phyloP scores from a whole-genome alignment of 1,140 invertebrate genomes.

The Drosophila virilis region DNA sequence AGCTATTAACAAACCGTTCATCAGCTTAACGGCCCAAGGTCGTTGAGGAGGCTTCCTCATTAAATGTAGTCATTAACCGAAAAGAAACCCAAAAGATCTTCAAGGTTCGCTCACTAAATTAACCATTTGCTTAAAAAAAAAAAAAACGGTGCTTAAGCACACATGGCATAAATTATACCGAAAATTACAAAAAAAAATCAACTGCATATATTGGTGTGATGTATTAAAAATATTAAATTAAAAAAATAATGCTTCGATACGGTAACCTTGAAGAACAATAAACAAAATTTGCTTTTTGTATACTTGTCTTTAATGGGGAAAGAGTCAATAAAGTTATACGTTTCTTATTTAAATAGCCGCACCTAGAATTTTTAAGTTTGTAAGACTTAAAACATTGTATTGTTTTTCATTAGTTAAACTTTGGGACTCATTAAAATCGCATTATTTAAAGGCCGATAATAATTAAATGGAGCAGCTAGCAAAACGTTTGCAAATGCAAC shows the following conservation, averaged over 20 bases:
- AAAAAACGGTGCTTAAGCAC: slow-evolving; percentile 11
- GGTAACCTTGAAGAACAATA: neutral
- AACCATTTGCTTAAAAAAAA: slow-evolving; percentile 33
- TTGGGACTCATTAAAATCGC: no score
- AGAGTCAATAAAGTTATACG: no score
- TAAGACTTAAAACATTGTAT: no score
- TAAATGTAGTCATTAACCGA: slow-evolving; percentile 37
- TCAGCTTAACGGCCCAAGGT: slow-evolving; percentile 42
- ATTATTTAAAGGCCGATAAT: no score
- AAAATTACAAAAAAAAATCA: slow-evolving; percentile 1
- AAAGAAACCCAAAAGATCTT: slow-evolving; percentile 28
- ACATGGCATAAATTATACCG: slow-evolving; percentile 28
- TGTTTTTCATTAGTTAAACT: no score
- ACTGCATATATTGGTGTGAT: neutral
- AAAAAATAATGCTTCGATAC: neutral
- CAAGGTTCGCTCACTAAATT: slow-evolving; percentile 43
- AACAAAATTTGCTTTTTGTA: neutral
- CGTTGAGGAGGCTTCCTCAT: slow-evolving; percentile 36
- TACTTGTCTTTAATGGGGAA: no score
- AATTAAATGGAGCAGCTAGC: no score
- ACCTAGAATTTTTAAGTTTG: no score
- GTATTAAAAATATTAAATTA: neutral
- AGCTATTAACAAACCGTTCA: slow-evolving; percentile 42
- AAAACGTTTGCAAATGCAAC: no score
- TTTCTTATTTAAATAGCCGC: no score